Evolutionary conservation across 2,888 invertebrate genomes (phyloP), one percentile per base, ranked within the genome.

Genomic region (Dryadula phaetusa): DNA sequence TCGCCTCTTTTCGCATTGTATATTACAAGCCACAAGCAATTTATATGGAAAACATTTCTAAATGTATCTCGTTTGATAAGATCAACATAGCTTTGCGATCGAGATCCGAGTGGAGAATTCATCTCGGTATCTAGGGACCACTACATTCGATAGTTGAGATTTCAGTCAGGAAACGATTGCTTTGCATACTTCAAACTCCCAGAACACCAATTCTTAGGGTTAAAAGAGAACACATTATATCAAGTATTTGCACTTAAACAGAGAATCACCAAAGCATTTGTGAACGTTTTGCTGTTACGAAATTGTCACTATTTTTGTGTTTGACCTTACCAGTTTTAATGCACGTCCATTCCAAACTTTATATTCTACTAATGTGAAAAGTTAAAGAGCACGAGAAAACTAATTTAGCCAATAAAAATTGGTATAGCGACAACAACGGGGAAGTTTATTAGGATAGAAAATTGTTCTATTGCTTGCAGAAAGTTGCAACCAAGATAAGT

Each of bases 1-100:
- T 86, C 77, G 77, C 73, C 77, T 79, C 78, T 79, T 80, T 79
- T 79, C 80, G 77, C 78, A 76, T 80, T 79, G 79, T 82, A 81
- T 80, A 83, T 83, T 82, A 81, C 80, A 79, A 77, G 71, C 80
- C 81, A 78, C 79, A 75, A 79, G 79, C 86, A 84, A 86, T 86
- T 85, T 86, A 85, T 85, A 86, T 86, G 86, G 83, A 81, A 86
- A 86, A 82, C 82, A 78, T 75, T 78, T 84, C 78, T 78, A 80
- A 83, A 82, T 81, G 82, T 82, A 80, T 82, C 81, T 76, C 75
- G 78, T 77, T 77, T 76, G 84, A 84, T 84, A 84, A 83, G 81
- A 79, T 80, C 77, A 76, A 74, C 76, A 74, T 70, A 64, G 72
- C 71, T 74, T 74, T 68, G 70, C 72, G 71, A 72, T 74, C 65